Conservation (phyloP, 2,113 vertebrate species). For the Gymnarchus niloticus region DNA sequence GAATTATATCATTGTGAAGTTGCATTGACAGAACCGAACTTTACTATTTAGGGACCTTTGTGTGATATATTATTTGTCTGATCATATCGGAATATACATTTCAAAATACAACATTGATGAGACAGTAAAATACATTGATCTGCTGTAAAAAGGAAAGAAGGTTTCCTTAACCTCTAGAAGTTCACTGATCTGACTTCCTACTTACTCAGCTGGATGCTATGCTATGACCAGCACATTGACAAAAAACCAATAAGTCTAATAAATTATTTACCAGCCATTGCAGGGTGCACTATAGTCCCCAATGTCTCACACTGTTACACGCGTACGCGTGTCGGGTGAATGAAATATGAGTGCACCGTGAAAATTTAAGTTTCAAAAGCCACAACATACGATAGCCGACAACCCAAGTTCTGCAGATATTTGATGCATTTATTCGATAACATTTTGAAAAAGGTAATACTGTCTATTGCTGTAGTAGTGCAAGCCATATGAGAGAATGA, state of each 20-base stretch:
- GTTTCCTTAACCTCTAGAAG: not conserved
- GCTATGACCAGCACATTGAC: no score
- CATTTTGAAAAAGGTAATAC: not conserved
- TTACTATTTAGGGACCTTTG: not conserved
- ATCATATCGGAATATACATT: not conserved
- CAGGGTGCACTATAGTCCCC: no score
- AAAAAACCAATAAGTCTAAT: no score
- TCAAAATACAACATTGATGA: not conserved
- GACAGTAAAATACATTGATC: not conserved
- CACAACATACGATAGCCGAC: not conserved
- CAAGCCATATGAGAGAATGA: not conserved
- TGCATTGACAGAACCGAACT: no score
- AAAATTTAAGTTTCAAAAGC: not conserved
- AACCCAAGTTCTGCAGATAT: not conserved
- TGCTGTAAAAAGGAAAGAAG: not conserved
- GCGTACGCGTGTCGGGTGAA: no score
- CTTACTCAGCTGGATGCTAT: not conserved
- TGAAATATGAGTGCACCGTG: not conserved
- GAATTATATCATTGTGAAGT: not conserved
- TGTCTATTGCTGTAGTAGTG: not conserved
- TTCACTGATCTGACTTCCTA: not conserved
- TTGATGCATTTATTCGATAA: not conserved
- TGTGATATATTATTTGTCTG: not conserved
- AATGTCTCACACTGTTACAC: not conserved
- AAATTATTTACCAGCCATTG: no score